Percentiles rank a stretch among this genome's conserved stretches.
phyloP scores from a whole-genome alignment of 2,113 vertebrate genomes.

The Megaceryle torquata region DNA sequence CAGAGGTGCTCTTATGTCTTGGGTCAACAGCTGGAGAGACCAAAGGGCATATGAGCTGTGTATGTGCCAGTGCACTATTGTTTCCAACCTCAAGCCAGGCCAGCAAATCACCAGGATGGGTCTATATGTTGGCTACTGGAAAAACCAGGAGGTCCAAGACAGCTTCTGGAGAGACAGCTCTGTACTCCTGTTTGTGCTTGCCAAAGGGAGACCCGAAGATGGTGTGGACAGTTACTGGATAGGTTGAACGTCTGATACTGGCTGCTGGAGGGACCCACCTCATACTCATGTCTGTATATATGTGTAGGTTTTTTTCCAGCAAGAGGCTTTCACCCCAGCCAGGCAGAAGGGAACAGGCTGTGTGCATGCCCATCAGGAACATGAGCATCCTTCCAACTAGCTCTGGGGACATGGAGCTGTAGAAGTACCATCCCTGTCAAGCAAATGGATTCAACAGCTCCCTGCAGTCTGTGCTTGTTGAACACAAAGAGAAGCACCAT shows the following conservation, averaged over 20 bases:
- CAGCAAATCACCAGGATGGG: too few relatives aligned
- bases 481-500: neutral
- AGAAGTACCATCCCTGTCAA: rapidly evolving
- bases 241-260: neutral
- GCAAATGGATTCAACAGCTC: neutral
- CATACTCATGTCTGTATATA: neutral
- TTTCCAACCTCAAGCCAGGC: rapidly evolving
- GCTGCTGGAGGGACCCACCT: neutral
- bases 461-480: neutral
- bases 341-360: neutral
- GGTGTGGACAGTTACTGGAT: neutral
- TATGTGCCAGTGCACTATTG: too few relatives aligned
- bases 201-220: neutral
- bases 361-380: neutral
- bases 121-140: neutral
- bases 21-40: neutral
- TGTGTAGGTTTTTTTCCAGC: rapidly evolving
- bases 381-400: rapidly evolving
- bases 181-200: rapidly evolving
- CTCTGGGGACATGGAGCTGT: neutral
- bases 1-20: neutral
- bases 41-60: rapidly evolving
- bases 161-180: neutral
- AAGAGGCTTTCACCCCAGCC: neutral
- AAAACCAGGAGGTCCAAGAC: neutral